These are phyloP conservation scores for Aradophagus sp. DNA, from an alignment of 1,140 invertebrate species.

Conservation along the genomic window DNA sequence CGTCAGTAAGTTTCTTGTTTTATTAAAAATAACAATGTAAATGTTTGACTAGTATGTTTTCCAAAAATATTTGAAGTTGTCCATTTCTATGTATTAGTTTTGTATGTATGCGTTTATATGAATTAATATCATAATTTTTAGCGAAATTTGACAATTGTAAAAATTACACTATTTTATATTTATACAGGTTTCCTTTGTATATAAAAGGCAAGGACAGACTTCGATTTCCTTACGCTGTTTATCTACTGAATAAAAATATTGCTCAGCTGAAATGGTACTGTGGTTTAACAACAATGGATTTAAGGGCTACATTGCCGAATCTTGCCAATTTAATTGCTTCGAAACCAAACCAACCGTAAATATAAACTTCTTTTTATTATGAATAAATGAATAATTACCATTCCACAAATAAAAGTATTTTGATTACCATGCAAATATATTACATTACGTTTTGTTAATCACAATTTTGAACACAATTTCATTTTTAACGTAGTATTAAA, in stretches of 20 bases:
- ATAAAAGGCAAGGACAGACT: conserved; percentile 83
- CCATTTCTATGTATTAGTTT: conserved; percentile 6
- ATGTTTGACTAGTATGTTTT: too few species aligned
- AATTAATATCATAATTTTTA: too few species aligned
- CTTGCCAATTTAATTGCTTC: conserved; percentile 78
- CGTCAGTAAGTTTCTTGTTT: conserved; percentile 79
- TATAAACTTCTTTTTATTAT: conserved; percentile 8
- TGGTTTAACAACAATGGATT: conserved; percentile 81
- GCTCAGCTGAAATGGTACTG: conserved; percentile 86
- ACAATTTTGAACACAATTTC: too few species aligned
- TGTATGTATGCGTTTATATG: too few species aligned
- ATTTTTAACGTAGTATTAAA: too few species aligned
- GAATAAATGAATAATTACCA: too few species aligned
- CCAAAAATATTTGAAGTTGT: conserved; percentile 7
- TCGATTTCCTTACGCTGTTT: conserved; percentile 88
- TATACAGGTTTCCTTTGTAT: conserved; percentile 88
- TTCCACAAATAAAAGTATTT: too few species aligned
- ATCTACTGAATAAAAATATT: conserved; percentile 91
- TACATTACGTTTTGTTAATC: too few species aligned
- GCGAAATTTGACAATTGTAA: too few species aligned
- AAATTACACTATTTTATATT: too few species aligned
- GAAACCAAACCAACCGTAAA: conserved; percentile 69
- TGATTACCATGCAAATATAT: too few species aligned
- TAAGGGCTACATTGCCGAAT: conserved; percentile 84
- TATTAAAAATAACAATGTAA: neutral